Evolutionary conservation across 2,797 vertebrate genomes (phyloP).

Genomic region (Emydoidea blandingii): DNA sequence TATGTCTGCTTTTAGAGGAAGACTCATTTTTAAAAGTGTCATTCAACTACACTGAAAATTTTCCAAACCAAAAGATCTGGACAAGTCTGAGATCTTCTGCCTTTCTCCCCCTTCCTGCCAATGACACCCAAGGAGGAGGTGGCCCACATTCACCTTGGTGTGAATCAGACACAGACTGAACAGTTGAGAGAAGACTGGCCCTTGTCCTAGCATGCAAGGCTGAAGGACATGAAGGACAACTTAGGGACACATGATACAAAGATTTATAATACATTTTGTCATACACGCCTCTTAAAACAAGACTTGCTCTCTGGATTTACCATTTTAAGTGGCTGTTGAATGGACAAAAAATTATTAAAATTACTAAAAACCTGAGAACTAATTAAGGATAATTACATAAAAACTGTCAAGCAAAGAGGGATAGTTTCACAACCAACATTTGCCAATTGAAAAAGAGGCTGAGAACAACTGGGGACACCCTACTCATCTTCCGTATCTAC

Average conservation of each 20-base stretch:
- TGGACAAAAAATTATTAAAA: neutral
- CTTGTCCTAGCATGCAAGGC: fast-evolving
- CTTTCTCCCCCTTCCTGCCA: neutral
- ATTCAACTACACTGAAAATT: neutral
- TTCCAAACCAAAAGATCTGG: neutral
- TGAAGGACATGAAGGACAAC: fast-evolving
- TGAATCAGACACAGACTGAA: neutral
- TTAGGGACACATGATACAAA: neutral
- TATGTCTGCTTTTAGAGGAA: neutral
- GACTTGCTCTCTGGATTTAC: neutral
- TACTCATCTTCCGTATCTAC: fast-evolving
- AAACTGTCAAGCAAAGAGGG: neutral
- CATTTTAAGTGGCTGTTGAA: neutral
- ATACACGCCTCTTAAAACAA: fast-evolving
- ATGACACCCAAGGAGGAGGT: neutral
- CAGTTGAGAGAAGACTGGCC: neutral
- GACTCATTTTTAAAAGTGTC: neutral
- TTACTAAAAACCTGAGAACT: neutral
- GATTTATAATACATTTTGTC: fast-evolving
- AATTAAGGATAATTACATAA: neutral
- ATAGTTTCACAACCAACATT: neutral
- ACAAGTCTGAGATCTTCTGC: neutral
- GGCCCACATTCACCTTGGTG: neutral
- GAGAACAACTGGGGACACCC: neutral
- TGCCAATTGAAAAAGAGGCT: neutral